A percentile compares a stretch with the other conserved stretches of the same genome.
Evolutionary conservation across 2,797 vertebrate species (phyloP).

Genomic region (Semaprochilodus insignis): DNA sequence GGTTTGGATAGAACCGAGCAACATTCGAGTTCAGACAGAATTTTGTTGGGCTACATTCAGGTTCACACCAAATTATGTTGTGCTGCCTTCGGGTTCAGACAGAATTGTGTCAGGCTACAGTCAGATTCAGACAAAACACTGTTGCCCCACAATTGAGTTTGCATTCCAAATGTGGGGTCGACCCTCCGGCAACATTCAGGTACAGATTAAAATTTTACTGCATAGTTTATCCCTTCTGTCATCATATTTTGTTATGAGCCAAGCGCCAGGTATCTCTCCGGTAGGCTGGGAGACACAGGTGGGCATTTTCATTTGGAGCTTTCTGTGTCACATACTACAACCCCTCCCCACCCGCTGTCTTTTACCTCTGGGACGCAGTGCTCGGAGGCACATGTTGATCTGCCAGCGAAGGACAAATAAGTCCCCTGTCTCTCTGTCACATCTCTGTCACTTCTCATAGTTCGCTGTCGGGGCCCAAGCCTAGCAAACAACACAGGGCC

Average conservation of each 20-base stretch:
- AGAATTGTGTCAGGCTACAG: too few relatives aligned
- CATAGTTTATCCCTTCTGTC: too few relatives aligned
- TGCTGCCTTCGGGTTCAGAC: too few relatives aligned
- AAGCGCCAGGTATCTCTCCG: not conserved
- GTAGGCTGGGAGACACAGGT: constrained; percentile 11
- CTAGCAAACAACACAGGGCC: constrained; percentile 67
- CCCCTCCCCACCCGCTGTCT: constrained; percentile 35
- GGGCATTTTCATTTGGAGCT: constrained; percentile 35
- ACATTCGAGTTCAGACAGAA: too few relatives aligned
- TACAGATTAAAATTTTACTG: not conserved
- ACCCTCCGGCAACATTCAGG: not conserved
- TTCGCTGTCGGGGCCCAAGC: constrained; percentile 68
- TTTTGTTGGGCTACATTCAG: too few relatives aligned
- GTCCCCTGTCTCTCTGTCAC: constrained; percentile 77
- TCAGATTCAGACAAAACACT: not conserved
- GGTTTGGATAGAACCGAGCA: too few relatives aligned
- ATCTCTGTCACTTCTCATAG: constrained; percentile 79
- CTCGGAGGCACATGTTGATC: constrained; percentile 75
- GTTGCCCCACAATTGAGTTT: not conserved
- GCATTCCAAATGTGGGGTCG: not conserved
- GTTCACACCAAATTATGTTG: too few relatives aligned
- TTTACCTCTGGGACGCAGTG: constrained; percentile 73
- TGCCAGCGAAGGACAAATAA: constrained; percentile 80
- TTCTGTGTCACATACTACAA: constrained; percentile 64
- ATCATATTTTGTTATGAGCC: not conserved